Conservation (phyloP, 2,113 vertebrate genomes). For the Crotalus tigris region DNA sequence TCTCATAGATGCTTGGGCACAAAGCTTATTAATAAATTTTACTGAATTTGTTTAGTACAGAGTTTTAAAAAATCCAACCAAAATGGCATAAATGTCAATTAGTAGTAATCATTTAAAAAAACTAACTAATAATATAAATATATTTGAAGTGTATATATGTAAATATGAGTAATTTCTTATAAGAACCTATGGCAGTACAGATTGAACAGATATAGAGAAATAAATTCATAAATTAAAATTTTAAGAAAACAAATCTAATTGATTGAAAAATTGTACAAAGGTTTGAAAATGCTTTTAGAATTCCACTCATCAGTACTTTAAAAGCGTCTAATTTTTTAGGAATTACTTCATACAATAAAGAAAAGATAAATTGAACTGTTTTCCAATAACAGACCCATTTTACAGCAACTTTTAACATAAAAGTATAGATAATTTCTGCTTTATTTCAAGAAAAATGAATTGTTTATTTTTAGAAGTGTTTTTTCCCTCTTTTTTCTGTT, state of each 20-base stretch:
- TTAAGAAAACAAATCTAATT: neutral
- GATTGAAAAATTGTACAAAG: neutral
- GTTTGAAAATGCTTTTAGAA: neutral
- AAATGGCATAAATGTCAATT: neutral
- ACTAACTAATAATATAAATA: neutral
- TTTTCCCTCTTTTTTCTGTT: neutral
- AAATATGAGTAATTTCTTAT: neutral
- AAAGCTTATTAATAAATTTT: neutral
- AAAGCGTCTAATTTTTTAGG: neutral
- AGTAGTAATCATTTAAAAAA: neutral
- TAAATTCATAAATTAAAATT: neutral
- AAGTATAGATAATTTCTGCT: neutral
- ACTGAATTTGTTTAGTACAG: neutral
- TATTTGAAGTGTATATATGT: neutral
- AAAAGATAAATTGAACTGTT: neutral
- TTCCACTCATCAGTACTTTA: rapidly evolving
- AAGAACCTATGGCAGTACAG: neutral
- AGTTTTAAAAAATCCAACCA: neutral
- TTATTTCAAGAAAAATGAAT: slow-evolving; percentile 15
- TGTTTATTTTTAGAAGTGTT: neutral
- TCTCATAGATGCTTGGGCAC: neutral
- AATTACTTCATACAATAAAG: neutral
- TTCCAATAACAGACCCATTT: neutral
- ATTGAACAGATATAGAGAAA: neutral
- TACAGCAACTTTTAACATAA: neutral